phyloP scores from a whole-genome alignment of 2,113 vertebrate genomes.

The Serilophus lunatus region DNA sequence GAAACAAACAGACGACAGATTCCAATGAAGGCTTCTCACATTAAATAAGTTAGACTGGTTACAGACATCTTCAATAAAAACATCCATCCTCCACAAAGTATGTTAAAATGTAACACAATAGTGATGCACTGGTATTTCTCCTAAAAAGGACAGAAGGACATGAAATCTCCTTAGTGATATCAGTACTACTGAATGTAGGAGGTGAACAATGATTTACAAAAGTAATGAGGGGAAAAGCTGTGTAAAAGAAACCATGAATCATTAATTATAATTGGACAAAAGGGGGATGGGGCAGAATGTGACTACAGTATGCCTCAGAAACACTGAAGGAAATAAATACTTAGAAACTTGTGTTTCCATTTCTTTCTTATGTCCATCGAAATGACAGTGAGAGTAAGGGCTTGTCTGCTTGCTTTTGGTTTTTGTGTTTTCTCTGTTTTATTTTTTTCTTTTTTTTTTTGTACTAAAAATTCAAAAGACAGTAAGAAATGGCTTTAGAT shows the following conservation, averaged over 20 bases:
- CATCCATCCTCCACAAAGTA: conserved; percentile 52
- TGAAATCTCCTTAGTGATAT: conserved; percentile 63
- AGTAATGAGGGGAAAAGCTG: conserved; percentile 13
- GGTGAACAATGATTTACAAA: conserved; percentile 49
- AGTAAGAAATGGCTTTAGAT: conserved; percentile 69
- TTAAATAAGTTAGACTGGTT: conserved; percentile 61
- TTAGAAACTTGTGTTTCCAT: conserved; percentile 3
- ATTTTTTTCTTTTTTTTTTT: background rate
- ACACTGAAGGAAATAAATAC: background rate
- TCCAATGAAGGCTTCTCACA: conserved; percentile 54
- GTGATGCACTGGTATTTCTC: conserved; percentile 57
- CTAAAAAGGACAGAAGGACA: conserved; percentile 67
- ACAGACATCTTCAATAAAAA: conserved; percentile 53
- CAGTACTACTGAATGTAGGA: conserved; percentile 58
- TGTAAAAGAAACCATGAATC: conserved; percentile 42
- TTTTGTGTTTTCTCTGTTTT: background rate
- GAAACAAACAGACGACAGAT: conserved; percentile 25
- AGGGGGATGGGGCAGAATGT: background rate
- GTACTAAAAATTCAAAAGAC: conserved; percentile 48
- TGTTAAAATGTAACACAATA: conserved; percentile 65
- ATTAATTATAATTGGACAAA: conserved; percentile 34
- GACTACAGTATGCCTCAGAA: background rate
- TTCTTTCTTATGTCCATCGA: background rate
- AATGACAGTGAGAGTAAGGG: background rate
- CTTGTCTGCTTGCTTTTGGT: background rate